Conservation (phyloP, 2,113 vertebrate genomes). For the Chinchilla lanigera region DNA sequence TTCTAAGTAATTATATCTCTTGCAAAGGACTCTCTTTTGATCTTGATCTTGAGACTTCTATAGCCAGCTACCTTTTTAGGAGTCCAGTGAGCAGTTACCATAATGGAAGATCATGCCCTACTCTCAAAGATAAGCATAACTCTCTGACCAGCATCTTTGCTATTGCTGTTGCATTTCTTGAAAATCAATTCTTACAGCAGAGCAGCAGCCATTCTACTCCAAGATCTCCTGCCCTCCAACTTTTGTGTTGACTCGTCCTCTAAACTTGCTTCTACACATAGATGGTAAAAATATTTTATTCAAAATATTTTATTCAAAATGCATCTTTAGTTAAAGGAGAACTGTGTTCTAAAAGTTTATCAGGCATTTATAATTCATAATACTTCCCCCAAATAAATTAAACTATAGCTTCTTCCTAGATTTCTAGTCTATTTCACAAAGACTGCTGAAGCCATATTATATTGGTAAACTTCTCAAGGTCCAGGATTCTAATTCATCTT, state of each 20-base stretch:
- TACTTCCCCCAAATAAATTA: background rate
- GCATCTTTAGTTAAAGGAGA: background rate
- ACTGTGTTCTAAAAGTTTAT: background rate
- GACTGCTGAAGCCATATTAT: background rate
- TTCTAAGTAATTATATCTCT: background rate
- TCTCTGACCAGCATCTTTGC: background rate
- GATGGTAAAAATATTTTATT: background rate
- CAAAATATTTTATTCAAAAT: background rate
- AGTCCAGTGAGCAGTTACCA: background rate
- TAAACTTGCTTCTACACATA: background rate
- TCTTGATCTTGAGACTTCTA: background rate
- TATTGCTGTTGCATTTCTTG: background rate
- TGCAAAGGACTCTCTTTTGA: background rate
- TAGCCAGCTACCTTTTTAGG: background rate
- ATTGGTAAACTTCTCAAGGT: background rate
- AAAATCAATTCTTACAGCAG: background rate
- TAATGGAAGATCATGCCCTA: background rate
- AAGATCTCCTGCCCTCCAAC: background rate
- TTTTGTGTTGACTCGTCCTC: background rate
- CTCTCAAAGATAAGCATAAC: no score
- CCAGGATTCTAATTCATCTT: background rate
- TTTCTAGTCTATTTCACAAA: constrained; percentile 1
- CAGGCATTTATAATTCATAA: background rate
- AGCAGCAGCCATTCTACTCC: background rate
- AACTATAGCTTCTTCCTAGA: background rate